Base-by-base conservation (phyloP, 2,797 vertebrate species). In the Pangasius djambal region DNA sequence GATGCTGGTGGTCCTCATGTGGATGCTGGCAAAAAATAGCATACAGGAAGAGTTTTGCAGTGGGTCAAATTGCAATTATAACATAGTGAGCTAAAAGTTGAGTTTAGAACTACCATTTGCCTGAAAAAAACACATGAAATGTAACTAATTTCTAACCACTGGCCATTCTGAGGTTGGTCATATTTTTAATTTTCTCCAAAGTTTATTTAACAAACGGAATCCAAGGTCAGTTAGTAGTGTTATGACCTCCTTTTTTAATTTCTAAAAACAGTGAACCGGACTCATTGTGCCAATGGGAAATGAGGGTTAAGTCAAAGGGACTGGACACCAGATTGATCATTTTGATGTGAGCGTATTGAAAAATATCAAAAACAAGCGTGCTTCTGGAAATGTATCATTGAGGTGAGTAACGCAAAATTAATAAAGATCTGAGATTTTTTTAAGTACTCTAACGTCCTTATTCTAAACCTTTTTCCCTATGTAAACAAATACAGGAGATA, bases 1-100 rank as follows among this genome's bases (percentile, higher is more conserved):
- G 22, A 83, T 61, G 57, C 34, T 83, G 79, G 79, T 83, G 79
- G 79, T 83, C 79, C 57, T 28, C 57, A 15, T 82, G 57, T 61
- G 34, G 79, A 61, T 40, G 57, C 15, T 40, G 34, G 57, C 79
- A 61, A 61, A 61, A 59, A 61, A 82, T 61, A 82, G 34, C 25
- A 40, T 40, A 10, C 10, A 40, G 78, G 55, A 82, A 59, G 78
- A 13, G 55, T 59, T 37, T 82, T 59, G 31, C 31, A 63, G 10
- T 28, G 34, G 22, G 79, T 28, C 79, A 82, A 40, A 34, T 61
- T 25, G 57, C 57, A 37, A 10, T 13, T 57, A 40, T 61, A 6
- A 40, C 10, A 22, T 1, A 10, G 16, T 78, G 8, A 34, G 4
- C 4, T 81, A 12, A 59, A 81, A 59, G 18, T 52, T 3, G 34